A percentile compares a stretch with the other conserved stretches of the same genome.
Conservation (phyloP, 1,140 invertebrate genomes). For the Drosophila subpulchrella region DNA sequence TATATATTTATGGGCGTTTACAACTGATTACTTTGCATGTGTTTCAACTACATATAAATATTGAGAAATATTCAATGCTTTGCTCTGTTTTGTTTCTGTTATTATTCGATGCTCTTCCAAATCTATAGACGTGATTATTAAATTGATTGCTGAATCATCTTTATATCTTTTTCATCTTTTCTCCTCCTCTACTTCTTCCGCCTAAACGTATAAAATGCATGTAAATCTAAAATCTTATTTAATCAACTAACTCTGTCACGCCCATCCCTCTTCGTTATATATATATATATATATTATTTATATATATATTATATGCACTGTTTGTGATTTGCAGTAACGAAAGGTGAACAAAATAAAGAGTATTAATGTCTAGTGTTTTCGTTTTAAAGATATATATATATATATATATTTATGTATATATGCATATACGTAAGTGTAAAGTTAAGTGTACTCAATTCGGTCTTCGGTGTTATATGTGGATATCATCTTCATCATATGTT, state of each 20-base stretch:
- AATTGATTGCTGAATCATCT: constrained; percentile 18
- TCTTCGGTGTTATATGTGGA: constrained; percentile 51
- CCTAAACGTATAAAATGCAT: constrained; percentile 75
- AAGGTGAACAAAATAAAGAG: constrained; percentile 39
- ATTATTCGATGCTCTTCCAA: constrained; percentile 29
- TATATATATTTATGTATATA: constrained; percentile 38
- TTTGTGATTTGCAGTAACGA: constrained; percentile 33
- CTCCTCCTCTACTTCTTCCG: constrained; percentile 11
- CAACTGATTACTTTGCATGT: constrained; percentile 38
- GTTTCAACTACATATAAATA: constrained; percentile 37
- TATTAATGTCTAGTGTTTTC: constrained; percentile 47
- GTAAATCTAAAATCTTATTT: constrained; percentile 74
- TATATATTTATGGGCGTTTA: constrained; percentile 22
- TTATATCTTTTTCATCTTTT: constrained; percentile 13
- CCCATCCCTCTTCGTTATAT: constrained; percentile 20
- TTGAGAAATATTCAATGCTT: constrained; percentile 25
- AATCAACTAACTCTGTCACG: constrained; percentile 51
- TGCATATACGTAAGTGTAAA: constrained; percentile 45
- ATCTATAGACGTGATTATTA: constrained; percentile 9
- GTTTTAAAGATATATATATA: constrained; percentile 31
- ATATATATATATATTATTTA: constrained; percentile 17
- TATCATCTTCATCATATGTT: constrained; percentile 33
- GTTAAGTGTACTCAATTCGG: constrained; percentile 68
- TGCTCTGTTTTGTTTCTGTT: constrained; percentile 10
- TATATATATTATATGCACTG: constrained; percentile 31